Conservation (phyloP, 2,888 invertebrate species). For the Griposia aprilina region DNA sequence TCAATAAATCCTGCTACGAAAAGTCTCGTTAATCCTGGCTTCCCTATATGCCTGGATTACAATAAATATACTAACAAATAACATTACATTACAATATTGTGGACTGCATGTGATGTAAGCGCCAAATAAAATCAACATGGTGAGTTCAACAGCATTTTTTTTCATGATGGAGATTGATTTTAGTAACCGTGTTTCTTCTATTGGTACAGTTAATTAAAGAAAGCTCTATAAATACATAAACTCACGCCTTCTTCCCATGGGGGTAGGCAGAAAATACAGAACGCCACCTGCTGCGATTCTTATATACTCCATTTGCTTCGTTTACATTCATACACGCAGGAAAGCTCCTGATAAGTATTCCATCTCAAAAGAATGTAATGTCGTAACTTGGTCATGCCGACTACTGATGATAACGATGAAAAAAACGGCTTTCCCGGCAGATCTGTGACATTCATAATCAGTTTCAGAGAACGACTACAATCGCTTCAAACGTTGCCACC, state of each 20-base stretch:
- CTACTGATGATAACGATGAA: neutral
- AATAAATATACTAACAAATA: constrained; percentile 32
- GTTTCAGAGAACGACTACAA: neutral
- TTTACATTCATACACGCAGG: neutral
- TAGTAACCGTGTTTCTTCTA: neutral
- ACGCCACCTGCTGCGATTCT: neutral
- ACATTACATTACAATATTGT: constrained; percentile 27
- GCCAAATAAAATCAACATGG: constrained; percentile 7
- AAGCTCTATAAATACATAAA: neutral
- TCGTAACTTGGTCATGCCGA: neutral
- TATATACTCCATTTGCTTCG: neutral
- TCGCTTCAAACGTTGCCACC: neutral
- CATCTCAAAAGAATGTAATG: neutral
- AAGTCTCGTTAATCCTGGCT: constrained; percentile 47
- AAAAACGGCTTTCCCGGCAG: neutral
- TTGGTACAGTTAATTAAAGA: neutral
- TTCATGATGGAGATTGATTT: too few species aligned
- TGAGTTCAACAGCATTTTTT: neutral
- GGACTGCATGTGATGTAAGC: constrained; percentile 3
- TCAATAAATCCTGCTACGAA: constrained; percentile 46
- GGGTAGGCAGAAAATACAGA: neutral
- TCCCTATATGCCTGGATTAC: constrained; percentile 12
- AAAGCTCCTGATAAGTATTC: neutral
- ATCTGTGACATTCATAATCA: neutral
- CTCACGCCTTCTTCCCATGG: too few species aligned